Conservation (phyloP, 2,888 invertebrate genomes). For the Idaea straminata region DNA sequence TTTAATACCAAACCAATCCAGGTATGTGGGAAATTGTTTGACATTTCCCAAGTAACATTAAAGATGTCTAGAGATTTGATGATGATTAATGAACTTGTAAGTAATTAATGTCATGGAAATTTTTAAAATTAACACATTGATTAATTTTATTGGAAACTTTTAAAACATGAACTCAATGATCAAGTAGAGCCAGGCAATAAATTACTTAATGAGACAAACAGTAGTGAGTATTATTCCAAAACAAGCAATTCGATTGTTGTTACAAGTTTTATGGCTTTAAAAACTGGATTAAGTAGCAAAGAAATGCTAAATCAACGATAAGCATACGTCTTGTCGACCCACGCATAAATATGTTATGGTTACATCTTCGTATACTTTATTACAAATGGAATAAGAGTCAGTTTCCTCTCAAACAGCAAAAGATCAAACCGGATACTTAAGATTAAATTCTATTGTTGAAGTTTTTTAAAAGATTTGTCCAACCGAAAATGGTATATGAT, state of each 20-base stretch:
- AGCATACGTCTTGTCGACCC: conserved; percentile 74
- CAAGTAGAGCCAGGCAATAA: conserved; percentile 12
- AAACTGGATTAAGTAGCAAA: conserved; percentile 76
- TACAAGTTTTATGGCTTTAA: conserved; percentile 72
- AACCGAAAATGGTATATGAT: not conserved
- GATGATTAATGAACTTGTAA: not conserved
- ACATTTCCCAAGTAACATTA: not conserved
- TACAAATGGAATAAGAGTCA: conserved; percentile 32
- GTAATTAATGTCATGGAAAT: not conserved
- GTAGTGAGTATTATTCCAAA: conserved; percentile 47
- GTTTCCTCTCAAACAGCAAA: conserved; percentile 24
- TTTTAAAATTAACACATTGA: not conserved
- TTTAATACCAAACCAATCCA: not conserved
- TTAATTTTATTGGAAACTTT: not conserved
- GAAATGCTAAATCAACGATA: conserved; percentile 75
- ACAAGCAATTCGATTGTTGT: conserved; percentile 63
- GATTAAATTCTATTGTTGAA: conserved; percentile 1
- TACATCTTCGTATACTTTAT: conserved; percentile 35
- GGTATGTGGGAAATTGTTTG: not conserved
- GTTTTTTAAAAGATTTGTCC: conserved; percentile 3
- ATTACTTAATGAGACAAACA: conserved; percentile 23
- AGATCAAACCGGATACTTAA: conserved; percentile 1
- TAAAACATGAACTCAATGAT: conserved; percentile 2
- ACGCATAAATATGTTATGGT: conserved; percentile 40
- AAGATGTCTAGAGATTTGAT: not conserved